Base-by-base conservation (phyloP, 37 sponge, comb jelly and placozoan species). In the Axinella damicornis region DNA sequence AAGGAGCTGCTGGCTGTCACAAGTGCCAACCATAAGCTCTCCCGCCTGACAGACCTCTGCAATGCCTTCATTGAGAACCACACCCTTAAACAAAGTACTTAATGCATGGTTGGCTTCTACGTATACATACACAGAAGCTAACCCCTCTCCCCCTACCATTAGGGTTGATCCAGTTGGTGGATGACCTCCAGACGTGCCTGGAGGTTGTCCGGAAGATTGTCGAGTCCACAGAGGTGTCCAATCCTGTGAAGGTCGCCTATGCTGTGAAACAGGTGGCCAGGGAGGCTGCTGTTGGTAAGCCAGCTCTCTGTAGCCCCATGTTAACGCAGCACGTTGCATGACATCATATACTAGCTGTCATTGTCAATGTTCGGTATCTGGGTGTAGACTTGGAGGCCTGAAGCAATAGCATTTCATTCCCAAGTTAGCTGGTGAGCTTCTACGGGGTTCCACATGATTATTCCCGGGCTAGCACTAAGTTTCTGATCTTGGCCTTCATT, bases 211-310 rank as follows among this genome's bases (percentile, higher is more conserved):
- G 70, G 53, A 55, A 61, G 56, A 74, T 85, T 14, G 53, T 91
- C 0, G 76, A 65, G 0, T 68, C 24, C 69, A 62, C 71, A 40
- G 77, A 76, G 14, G 34, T 91, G 72, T 52, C 79, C 30, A 86
- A 91, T 30, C 86, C 86, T 59, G 86, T 74, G 5, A 91, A 81
- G 68, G 65, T 91, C 17, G 63, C 58, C 21, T 91, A 91, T 64
- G 37, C 86, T 37, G 57, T 91, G 38, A 80, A 91, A 59, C 91
- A 91, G 57, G n/a, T 91, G 24, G 68, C 54, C 69, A 85, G 69
- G 41, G 91, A 91, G 22, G 86, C 80, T 24, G 86, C 70, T 28
- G 68, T 76, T 56, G 86, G 91, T 91, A 38, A 69, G 88, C 68
- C 46, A 46, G 46, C 9, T 9, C 4, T 46, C 4, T 46, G 4